phyloP scores from a whole-genome alignment of 2,888 invertebrate species.

The Plebejus melissa region DNA sequence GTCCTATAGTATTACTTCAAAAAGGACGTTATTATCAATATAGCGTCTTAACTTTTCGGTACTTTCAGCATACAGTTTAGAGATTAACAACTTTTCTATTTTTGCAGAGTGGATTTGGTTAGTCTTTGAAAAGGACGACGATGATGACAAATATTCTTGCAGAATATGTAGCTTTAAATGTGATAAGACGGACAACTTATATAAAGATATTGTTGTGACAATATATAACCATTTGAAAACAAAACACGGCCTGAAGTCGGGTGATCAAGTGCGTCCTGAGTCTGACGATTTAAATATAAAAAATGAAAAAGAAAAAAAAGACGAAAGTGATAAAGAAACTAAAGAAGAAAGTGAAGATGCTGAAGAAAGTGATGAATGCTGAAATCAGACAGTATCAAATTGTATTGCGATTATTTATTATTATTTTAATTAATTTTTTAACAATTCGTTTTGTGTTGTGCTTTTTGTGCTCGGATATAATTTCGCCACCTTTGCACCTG shows the following conservation, averaged over 20 bases:
- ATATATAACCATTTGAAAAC: conserved; percentile 57
- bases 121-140: conserved; percentile 56
- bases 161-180: conserved; percentile 65
- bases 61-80: no score
- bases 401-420: no score
- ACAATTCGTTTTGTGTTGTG: no score
- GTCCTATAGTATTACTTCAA: no score
- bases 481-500: no score
- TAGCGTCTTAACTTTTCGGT: no score
- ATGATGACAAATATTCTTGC: conserved; percentile 54
- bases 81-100: neutral
- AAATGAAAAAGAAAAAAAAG: neutral
- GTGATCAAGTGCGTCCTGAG: neutral
- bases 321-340: neutral
- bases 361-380: neutral
- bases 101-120: conserved; percentile 62
- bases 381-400: neutral
- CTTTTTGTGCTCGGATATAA: no score
- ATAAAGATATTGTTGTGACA: conserved; percentile 44
- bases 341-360: neutral
- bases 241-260: conserved; percentile 50
- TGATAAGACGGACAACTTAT: conserved; percentile 47
- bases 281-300: neutral
- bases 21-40: no score
- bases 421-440: no score